A percentile compares a stretch with the other conserved stretches of the same genome.
These are phyloP conservation scores for Drosophila arawakana DNA, from an alignment of 1,140 invertebrate genomes.

Conservation along the genomic window DNA sequence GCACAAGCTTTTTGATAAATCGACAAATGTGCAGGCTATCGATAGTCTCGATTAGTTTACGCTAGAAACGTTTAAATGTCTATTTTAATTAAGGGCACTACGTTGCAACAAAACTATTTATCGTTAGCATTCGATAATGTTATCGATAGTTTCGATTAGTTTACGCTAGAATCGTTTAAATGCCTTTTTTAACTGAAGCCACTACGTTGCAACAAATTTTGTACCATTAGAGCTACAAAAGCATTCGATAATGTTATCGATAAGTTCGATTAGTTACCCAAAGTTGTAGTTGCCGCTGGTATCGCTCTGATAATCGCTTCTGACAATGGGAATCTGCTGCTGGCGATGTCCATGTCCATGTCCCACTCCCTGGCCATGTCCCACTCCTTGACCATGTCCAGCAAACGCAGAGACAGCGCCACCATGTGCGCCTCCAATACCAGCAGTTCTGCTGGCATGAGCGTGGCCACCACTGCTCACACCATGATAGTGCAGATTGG, in stretches of 20 bases:
- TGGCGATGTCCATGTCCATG: conserved; percentile 8
- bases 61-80: no score
- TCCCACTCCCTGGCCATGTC: background rate
- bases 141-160: conserved; percentile 26
- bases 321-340: conserved; percentile 85
- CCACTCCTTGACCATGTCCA: background rate
- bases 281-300: conserved; percentile 87
- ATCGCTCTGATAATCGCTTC: conserved; percentile 85
- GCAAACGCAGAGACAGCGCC: background rate
- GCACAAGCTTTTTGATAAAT: no score
- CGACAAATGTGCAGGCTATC: no score
- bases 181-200: no score
- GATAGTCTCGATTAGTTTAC: no score
- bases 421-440: conserved; percentile 16
- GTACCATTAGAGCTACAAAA: no score
- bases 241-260: background rate
- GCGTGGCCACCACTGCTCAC: conserved; percentile 55
- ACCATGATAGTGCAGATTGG: conserved; percentile 68
- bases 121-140: background rate
- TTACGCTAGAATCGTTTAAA: background rate
- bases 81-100: no score
- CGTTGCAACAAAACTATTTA: no score
- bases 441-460: conserved; percentile 42
- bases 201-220: no score
- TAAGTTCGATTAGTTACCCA: conserved; percentile 81